These are phyloP conservation scores for Odontomachus brunneus DNA, from an alignment of 1,140 invertebrate species.

Conservation along the genomic window DNA sequence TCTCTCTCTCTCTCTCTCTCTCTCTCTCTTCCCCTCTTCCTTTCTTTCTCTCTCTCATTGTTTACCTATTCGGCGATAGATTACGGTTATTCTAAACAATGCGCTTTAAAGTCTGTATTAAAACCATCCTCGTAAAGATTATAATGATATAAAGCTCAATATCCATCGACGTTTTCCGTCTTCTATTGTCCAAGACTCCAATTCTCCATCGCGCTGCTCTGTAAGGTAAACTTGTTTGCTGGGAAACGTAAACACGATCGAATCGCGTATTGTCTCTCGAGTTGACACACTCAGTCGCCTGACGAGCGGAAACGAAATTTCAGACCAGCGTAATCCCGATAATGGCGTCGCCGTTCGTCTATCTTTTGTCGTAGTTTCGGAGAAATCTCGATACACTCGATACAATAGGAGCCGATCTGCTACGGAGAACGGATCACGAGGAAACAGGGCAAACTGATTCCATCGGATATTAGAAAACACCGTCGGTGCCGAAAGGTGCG, in stretches of 20 bases:
- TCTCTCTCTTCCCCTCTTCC: too few species aligned
- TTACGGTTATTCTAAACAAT: background rate
- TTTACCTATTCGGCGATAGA: background rate
- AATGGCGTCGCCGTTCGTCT: conserved; percentile 39
- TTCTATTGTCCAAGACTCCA: conserved; percentile 17
- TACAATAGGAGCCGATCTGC: conserved; percentile 15
- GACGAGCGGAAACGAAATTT: conserved; percentile 59
- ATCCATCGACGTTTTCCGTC: background rate
- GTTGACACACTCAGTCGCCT: conserved; percentile 51
- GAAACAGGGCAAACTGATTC: conserved; percentile 40
- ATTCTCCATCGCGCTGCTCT: background rate
- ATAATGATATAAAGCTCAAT: conserved; percentile 31
- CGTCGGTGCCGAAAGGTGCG: conserved; percentile 61
- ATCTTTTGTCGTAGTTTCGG: conserved; percentile 39
- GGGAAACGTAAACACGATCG: conserved; percentile 58
- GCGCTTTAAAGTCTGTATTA: background rate
- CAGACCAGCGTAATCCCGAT: conserved; percentile 56
- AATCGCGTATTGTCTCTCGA: conserved; percentile 51
- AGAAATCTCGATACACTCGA: conserved; percentile 53
- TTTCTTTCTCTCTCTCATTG: too few species aligned
- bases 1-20: background rate
- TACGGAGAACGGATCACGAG: conserved; percentile 2
- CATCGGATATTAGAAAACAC: conserved; percentile 49
- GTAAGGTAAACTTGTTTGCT: conserved; percentile 54
- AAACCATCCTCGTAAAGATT: conserved; percentile 1